Evolutionary conservation across 2,888 invertebrate genomes (phyloP).

Genomic region (Alcis repandata): DNA sequence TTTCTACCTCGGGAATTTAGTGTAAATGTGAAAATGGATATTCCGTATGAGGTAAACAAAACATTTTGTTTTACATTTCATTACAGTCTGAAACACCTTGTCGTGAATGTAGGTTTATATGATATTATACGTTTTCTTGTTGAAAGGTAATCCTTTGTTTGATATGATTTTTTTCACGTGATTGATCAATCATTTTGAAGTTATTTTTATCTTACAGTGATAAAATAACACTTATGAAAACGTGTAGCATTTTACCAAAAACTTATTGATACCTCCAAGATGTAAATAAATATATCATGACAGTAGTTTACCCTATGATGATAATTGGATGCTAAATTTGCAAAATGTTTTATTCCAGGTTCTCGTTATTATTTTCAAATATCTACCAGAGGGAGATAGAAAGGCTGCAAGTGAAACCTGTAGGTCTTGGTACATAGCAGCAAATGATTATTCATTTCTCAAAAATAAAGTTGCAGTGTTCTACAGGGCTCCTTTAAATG

Average conservation of each 20-base stretch:
- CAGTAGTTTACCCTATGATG: too few relatives aligned
- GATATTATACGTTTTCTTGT: neutral
- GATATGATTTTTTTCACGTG: constrained; percentile 77
- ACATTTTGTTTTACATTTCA: neutral
- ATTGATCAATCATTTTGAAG: constrained; percentile 49
- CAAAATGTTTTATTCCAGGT: constrained; percentile 78
- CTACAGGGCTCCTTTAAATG: constrained; percentile 74
- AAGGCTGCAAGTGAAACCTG: constrained; percentile 89
- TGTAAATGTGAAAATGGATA: constrained; percentile 65
- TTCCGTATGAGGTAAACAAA: constrained; percentile 74
- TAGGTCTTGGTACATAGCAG: constrained; percentile 89
- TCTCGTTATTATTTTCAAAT: constrained; percentile 88
- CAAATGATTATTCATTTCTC: constrained; percentile 87
- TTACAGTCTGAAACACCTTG: neutral
- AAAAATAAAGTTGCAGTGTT: constrained; percentile 84
- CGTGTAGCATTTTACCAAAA: neutral
- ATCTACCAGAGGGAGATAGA: constrained; percentile 88
- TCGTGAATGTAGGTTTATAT: neutral
- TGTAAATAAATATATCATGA: neutral
- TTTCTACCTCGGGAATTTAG: neutral
- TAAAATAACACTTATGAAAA: constrained; percentile 19
- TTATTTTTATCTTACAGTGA: constrained; percentile 35
- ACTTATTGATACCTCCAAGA: neutral
- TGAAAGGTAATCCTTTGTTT: constrained; percentile 56
- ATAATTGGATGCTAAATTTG: neutral